A percentile compares a stretch with the other conserved stretches of the same genome.
phyloP scores from a whole-genome alignment of 2,888 invertebrate genomes.

The Metallyticus violacea region DNA sequence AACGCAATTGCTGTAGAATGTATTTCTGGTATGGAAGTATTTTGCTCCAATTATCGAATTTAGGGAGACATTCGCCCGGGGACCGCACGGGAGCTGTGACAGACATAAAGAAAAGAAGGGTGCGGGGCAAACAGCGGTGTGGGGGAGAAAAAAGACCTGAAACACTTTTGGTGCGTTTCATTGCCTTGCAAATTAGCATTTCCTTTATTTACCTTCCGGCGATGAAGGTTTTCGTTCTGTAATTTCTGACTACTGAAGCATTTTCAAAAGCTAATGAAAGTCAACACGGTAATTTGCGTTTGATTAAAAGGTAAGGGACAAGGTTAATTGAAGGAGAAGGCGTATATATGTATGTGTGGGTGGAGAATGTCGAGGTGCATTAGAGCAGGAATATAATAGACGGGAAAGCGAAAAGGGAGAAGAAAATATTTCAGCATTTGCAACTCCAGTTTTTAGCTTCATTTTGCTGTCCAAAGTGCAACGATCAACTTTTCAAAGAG shows the following conservation, averaged over 20 bases:
- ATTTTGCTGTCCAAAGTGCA: too few relatives aligned
- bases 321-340: conserved; percentile 3
- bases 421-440: too few relatives aligned
- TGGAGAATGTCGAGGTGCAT: neutral
- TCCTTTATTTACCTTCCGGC: conserved; percentile 1
- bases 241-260: conserved; percentile 12
- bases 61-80: neutral
- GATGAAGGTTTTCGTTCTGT: neutral
- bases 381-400: too few relatives aligned
- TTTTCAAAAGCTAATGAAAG: conserved; percentile 12
- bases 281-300: conserved; percentile 2
- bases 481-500: too few relatives aligned
- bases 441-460: too few relatives aligned
- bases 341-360: neutral
- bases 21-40: neutral
- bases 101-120: neutral
- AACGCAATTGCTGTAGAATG: neutral
- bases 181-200: conserved; percentile 8
- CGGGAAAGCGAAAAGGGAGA: too few relatives aligned
- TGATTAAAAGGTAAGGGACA: conserved; percentile 8
- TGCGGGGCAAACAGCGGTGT: too few relatives aligned
- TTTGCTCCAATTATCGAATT: conserved; percentile 19
- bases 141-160: neutral
- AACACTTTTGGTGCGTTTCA: neutral
- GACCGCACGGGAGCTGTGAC: neutral